Conservation (phyloP, 2,888 invertebrate species). For the Criorhina ranunculi region DNA sequence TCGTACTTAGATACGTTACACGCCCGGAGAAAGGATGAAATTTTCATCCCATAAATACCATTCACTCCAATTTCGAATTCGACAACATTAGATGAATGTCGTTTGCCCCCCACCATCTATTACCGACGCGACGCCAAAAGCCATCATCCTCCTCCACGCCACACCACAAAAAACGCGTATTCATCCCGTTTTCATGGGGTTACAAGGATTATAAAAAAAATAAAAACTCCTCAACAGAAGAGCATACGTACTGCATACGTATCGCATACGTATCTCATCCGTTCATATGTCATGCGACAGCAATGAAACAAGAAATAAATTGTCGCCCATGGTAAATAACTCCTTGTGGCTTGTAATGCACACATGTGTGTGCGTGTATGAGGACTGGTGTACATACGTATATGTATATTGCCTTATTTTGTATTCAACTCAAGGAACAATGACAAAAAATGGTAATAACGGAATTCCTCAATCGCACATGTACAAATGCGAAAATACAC, state of each 20-base stretch:
- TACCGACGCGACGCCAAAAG: conserved; percentile 34
- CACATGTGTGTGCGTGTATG: not conserved
- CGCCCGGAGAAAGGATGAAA: conserved; percentile 24
- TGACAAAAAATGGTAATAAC: conserved; percentile 77
- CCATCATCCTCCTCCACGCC: conserved; percentile 20
- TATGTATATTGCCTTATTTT: conserved; percentile 47
- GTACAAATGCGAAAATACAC: conserved; percentile 58
- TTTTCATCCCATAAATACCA: conserved; percentile 53
- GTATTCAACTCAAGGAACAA: conserved; percentile 73
- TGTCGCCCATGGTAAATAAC: conserved; percentile 56
- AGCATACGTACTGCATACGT: conserved; percentile 15
- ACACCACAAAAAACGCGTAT: conserved; percentile 1
- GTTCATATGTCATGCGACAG: conserved; percentile 53
- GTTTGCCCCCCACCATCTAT: not conserved
- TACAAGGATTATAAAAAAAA: conserved; percentile 60
- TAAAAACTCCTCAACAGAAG: not conserved
- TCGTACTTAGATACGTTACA: conserved; percentile 18
- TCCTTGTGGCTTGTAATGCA: conserved; percentile 8
- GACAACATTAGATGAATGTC: conserved; percentile 52
- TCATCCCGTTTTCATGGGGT: conserved; percentile 30
- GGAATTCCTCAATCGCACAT: conserved; percentile 74
- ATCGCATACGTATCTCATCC: conserved; percentile 37
- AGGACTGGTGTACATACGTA: not conserved
- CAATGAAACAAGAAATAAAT: conserved; percentile 69
- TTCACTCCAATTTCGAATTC: conserved; percentile 42